Conservation (phyloP, 2,888 invertebrate species). For the Elysia crispata region DNA sequence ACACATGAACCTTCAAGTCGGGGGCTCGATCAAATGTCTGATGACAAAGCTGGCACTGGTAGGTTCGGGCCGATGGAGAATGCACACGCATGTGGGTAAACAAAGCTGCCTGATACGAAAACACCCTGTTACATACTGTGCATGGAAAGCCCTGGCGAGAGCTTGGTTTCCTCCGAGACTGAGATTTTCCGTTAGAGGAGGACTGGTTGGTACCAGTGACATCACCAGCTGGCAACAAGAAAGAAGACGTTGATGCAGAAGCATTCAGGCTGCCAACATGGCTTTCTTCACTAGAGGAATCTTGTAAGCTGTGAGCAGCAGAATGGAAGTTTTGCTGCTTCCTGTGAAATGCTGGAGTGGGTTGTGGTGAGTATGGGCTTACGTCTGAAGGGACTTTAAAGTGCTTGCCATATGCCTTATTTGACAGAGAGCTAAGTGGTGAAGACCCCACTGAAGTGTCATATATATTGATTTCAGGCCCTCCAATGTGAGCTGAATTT, state of each 20-base stretch:
- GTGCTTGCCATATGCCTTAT: too few species aligned
- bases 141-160: slow-evolving; percentile 54
- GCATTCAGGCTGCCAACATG: not conserved
- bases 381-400: too few species aligned
- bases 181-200: not conserved
- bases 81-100: slow-evolving; percentile 62
- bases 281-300: not conserved
- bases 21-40: slow-evolving; percentile 57
- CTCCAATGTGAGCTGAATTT: too few species aligned
- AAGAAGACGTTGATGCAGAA: not conserved
- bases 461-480: too few species aligned
- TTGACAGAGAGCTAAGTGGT: too few species aligned
- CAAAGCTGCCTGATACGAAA: slow-evolving; percentile 59
- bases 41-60: slow-evolving; percentile 58
- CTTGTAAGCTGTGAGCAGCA: not conserved
- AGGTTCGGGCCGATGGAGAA: slow-evolving; percentile 53
- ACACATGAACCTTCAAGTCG: slow-evolving; percentile 59
- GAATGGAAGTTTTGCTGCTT: too few species aligned
- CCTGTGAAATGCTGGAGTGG: too few species aligned
- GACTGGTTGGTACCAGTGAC: not conserved
- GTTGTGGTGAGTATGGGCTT: too few species aligned
- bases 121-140: slow-evolving; percentile 54
- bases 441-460: too few species aligned
- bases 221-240: not conserved
- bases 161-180: not conserved